These are phyloP conservation scores for Tenthredo scrophulariae DNA, from an alignment of 2,888 invertebrate genomes.

Conservation along the genomic window DNA sequence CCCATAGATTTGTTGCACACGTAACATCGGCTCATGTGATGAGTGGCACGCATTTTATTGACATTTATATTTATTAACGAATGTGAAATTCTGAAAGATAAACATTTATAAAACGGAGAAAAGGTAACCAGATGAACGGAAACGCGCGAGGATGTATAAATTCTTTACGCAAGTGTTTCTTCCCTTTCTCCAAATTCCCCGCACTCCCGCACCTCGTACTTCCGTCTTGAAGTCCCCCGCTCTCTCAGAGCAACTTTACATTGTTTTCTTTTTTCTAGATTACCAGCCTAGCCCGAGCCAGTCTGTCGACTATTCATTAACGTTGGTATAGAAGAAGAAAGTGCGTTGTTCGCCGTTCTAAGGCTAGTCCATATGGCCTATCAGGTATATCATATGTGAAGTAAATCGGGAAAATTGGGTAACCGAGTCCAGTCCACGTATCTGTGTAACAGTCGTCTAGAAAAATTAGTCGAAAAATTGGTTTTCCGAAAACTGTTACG, in stretches of 20 bases:
- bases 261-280: slow-evolving; percentile 38
- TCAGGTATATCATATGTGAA: not conserved
- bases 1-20: too few relatives aligned
- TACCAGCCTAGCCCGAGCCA: not conserved
- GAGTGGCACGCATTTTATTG: too few relatives aligned
- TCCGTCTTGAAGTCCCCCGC: not conserved
- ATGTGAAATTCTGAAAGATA: too few relatives aligned
- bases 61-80: too few relatives aligned
- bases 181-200: slow-evolving; percentile 1
- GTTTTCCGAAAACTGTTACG: not conserved
- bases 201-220: not conserved
- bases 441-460: too few relatives aligned
- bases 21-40: too few relatives aligned
- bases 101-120: not conserved
- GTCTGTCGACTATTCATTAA: slow-evolving; percentile 37
- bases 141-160: not conserved
- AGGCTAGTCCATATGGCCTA: not conserved
- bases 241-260: not conserved
- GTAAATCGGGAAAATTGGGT: not conserved
- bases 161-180: slow-evolving; percentile 41
- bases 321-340: slow-evolving; percentile 26
- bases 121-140: not conserved
- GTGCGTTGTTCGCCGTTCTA: not conserved
- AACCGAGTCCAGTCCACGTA: not conserved
- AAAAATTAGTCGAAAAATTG: not conserved